These are phyloP conservation scores for Catalaphyllia jardinei DNA, from an alignment of 64 coral and sea anemone species.

Conservation along the genomic window DNA sequence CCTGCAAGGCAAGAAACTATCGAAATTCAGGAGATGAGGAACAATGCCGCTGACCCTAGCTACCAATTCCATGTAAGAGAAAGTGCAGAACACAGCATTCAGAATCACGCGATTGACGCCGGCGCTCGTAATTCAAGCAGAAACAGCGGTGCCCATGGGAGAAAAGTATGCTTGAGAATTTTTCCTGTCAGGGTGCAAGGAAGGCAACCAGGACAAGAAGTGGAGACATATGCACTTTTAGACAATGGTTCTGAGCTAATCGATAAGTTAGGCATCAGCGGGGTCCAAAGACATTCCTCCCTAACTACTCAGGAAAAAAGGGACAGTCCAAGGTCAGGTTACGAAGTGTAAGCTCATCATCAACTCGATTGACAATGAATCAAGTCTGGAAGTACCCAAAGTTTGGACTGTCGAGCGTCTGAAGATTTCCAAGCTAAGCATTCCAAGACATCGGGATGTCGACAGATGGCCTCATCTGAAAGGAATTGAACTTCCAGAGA, in stretches of 20 bases:
- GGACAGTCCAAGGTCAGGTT: neutral
- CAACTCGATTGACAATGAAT: neutral
- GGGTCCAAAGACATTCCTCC: neutral
- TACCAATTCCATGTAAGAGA: too few relatives aligned
- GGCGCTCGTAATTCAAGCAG: too few relatives aligned
- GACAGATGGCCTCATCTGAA: conserved; percentile 43
- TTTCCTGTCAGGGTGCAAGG: conserved; percentile 31
- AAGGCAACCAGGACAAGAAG: neutral
- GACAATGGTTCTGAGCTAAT: conserved; percentile 17
- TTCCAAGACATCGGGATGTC: conserved; percentile 9
- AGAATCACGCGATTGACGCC: too few relatives aligned
- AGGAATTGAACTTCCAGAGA: conserved; percentile 25
- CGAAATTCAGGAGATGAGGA: too few relatives aligned
- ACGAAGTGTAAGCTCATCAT: conserved; percentile 15
- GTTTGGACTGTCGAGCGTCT: conserved; percentile 30
- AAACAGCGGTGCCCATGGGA: too few relatives aligned
- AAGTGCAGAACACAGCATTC: too few relatives aligned
- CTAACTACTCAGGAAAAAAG: neutral
- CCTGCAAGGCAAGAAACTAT: too few relatives aligned
- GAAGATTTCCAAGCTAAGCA: conserved; percentile 5
- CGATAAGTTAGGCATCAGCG: conserved; percentile 2
- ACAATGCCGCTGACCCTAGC: too few relatives aligned
- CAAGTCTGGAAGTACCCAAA: conserved; percentile 4
- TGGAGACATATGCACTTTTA: conserved; percentile 18
- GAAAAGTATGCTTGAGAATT: conserved; percentile 34